phyloP scores from a whole-genome alignment of 1,140 invertebrate genomes.

The Schlechtendalia chinensis region DNA sequence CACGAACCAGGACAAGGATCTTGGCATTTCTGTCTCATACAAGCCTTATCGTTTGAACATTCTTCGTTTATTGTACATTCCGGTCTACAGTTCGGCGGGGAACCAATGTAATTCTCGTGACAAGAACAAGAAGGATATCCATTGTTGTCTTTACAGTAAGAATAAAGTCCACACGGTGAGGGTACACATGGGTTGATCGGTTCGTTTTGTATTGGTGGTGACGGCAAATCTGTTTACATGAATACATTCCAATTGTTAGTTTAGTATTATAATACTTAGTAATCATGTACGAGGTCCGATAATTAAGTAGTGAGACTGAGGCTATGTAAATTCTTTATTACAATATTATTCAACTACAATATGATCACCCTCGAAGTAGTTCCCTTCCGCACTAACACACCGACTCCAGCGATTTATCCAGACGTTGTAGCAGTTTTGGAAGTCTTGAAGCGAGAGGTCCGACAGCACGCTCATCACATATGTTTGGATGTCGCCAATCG shows the following conservation, averaged over 20 bases:
- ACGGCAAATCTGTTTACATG: slow-evolving; percentile 53
- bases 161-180: slow-evolving; percentile 64
- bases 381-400: too few relatives aligned
- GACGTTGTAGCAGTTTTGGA: too few relatives aligned
- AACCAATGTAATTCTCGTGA: slow-evolving; percentile 57
- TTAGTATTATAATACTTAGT: too few relatives aligned
- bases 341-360: too few relatives aligned
- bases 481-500: too few relatives aligned
- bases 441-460: too few relatives aligned
- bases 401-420: too few relatives aligned
- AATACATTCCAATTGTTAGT: background rate
- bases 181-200: slow-evolving; percentile 57
- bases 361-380: too few relatives aligned
- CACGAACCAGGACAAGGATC: slow-evolving; percentile 63
- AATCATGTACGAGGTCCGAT: too few relatives aligned
- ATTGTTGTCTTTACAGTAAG: slow-evolving; percentile 62
- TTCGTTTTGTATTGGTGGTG: slow-evolving; percentile 52
- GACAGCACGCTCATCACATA: too few relatives aligned
- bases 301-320: too few relatives aligned
- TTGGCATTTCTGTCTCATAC: slow-evolving; percentile 61
- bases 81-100: slow-evolving; percentile 59
- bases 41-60: slow-evolving; percentile 60
- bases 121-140: slow-evolving; percentile 64
- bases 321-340: too few relatives aligned
- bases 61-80: slow-evolving; percentile 62